Conservation (phyloP, 2,888 invertebrate genomes). For the Lacanobia wlatinum region DNA sequence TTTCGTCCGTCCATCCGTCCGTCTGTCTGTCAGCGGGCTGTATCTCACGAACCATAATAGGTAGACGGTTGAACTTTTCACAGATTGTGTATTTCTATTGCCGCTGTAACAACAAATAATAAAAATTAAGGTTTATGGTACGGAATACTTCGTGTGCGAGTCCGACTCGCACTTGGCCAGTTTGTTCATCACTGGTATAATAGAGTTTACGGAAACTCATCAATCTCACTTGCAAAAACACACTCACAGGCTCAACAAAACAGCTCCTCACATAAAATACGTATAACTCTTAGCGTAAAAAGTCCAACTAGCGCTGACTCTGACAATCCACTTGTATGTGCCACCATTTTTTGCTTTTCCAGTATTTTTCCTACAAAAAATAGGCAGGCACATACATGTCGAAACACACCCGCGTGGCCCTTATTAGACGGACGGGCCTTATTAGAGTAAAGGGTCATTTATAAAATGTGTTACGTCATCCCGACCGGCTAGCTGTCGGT, state of each 20-base stretch:
- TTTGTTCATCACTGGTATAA: no score
- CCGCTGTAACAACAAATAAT: no score
- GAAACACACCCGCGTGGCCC: slow-evolving; percentile 25
- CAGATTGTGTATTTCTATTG: no score
- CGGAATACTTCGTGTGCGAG: no score
- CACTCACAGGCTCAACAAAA: neutral
- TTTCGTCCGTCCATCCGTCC: no score
- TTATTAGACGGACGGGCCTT: slow-evolving; percentile 46
- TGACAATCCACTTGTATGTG: neutral
- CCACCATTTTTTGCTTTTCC: neutral
- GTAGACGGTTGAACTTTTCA: no score
- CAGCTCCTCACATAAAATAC: neutral
- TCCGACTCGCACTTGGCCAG: no score
- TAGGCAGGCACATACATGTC: slow-evolving; percentile 1
- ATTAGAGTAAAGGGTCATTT: slow-evolving; percentile 60
- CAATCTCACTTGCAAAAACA: slow-evolving; percentile 3
- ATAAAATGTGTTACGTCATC: slow-evolving; percentile 61
- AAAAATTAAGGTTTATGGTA: no score
- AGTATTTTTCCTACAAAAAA: slow-evolving; percentile 15
- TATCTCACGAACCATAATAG: no score
- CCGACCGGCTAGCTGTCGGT: slow-evolving; percentile 50
- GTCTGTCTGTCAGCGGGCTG: no score
- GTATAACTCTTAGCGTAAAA: neutral
- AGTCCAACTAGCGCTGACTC: neutral
- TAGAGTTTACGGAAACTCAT: neutral